Percentiles rank a stretch among this genome's conserved stretches.
phyloP scores from a whole-genome alignment of 2,113 vertebrate genomes.

The Dicrurus megarhynchus region DNA sequence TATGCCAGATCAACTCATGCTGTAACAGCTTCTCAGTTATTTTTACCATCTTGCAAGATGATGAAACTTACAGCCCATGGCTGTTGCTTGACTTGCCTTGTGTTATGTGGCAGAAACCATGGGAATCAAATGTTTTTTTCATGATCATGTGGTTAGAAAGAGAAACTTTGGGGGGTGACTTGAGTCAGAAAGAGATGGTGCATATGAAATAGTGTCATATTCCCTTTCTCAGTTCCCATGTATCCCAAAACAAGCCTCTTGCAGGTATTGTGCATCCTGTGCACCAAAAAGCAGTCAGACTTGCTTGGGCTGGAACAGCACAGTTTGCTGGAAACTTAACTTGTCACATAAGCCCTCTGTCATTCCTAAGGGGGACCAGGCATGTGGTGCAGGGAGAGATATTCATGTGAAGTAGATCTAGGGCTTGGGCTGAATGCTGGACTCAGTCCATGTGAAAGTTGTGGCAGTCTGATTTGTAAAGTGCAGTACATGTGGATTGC shows the following conservation, averaged over 20 bases:
- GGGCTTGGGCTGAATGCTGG: not conserved
- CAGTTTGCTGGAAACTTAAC: not conserved
- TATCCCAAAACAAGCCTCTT: not conserved
- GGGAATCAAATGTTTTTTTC: not conserved
- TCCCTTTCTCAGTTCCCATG: not conserved
- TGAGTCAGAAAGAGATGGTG: not conserved
- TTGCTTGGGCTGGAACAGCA: not conserved
- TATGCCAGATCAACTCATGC: not conserved
- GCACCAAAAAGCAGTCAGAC: not conserved
- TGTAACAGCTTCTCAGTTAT: slow-evolving; percentile 13
- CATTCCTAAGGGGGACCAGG: not conserved
- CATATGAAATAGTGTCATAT: not conserved
- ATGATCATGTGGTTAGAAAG: not conserved
- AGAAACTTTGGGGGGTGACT: not conserved
- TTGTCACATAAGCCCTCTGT: not conserved
- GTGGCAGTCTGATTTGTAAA: not conserved
- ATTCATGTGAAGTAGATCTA: not conserved
- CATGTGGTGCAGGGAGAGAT: not conserved
- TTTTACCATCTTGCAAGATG: not conserved
- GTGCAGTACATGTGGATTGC: fast-evolving
- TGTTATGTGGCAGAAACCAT: not conserved
- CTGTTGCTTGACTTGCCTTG: not conserved
- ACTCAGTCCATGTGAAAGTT: not conserved
- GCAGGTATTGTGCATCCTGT: not conserved
- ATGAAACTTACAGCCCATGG: not conserved